These are phyloP conservation scores for Danionella dracula DNA, from an alignment of 2,797 vertebrate genomes.

Conservation along the genomic window DNA sequence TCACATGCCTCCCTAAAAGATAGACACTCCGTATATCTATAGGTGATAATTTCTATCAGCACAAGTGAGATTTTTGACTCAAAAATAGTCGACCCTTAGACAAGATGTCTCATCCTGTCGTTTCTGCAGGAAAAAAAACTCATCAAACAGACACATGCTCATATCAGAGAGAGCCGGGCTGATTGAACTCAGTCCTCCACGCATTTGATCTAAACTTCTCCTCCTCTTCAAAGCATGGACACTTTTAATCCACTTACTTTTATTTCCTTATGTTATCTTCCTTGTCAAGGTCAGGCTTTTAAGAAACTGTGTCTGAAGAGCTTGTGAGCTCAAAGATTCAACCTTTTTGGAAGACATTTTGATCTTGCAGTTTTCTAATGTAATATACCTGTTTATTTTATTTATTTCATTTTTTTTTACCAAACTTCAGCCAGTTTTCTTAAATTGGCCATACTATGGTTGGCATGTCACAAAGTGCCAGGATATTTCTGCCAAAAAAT, in stretches of 20 bases:
- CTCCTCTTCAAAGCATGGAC: conserved; percentile 15
- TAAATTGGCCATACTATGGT: no score
- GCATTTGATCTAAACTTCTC: conserved; percentile 18
- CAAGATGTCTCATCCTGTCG: not conserved
- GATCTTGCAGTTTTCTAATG: not conserved
- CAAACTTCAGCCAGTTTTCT: no score
- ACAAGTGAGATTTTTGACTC: not conserved
- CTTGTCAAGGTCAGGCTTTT: not conserved
- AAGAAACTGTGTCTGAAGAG: not conserved
- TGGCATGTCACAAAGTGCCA: no score
- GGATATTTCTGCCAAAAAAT: no score
- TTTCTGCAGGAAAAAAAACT: conserved; percentile 9
- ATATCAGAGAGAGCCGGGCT: conserved; percentile 7
- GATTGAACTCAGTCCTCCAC: conserved; percentile 15
- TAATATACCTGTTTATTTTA: not conserved
- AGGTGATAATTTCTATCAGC: no score
- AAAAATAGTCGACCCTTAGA: not conserved
- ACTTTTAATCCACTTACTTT: conserved; percentile 26
- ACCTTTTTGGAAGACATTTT: not conserved
- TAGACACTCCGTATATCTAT: no score
- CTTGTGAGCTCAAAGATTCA: not conserved
- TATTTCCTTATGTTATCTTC: conserved; percentile 16
- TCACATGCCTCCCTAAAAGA: no score
- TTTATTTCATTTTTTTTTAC: not conserved
- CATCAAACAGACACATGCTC: conserved; percentile 10